Percentiles rank a stretch among this genome's conserved stretches.
Conservation (phyloP, 1,140 invertebrate species). For the Cydia strobilella region DNA sequence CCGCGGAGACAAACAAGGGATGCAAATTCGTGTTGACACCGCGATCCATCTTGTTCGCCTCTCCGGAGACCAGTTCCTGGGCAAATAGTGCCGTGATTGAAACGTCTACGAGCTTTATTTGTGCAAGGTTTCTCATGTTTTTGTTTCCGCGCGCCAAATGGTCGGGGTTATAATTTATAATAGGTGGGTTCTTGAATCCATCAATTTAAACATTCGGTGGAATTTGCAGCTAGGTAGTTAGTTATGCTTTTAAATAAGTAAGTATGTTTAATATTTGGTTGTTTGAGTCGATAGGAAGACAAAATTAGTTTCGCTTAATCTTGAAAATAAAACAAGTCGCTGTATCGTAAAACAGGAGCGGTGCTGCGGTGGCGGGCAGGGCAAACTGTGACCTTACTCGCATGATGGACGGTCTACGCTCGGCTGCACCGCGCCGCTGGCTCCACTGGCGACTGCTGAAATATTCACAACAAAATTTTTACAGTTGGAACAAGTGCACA, state of each 20-base stretch:
- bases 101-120: conserved; percentile 63
- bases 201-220: background rate
- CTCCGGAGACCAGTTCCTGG: conserved; percentile 69
- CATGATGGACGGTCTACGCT: conserved; percentile 59
- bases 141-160: conserved; percentile 36
- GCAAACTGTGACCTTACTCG: conserved; percentile 66
- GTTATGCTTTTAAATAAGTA: too few species aligned
- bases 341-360: conserved; percentile 60
- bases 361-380: conserved; percentile 47
- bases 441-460: background rate
- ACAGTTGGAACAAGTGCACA: background rate
- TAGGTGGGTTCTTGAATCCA: conserved; percentile 4
- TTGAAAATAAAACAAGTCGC: conserved; percentile 65
- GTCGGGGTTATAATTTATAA: background rate
- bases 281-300: background rate
- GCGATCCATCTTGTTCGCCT: conserved; percentile 77
- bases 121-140: conserved; percentile 54
- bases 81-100: conserved; percentile 75
- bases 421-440: conserved; percentile 37
- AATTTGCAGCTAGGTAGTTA: background rate
- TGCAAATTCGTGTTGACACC: conserved; percentile 79
- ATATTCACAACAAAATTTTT: background rate
- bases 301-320: conserved; percentile 65
- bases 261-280: background rate
- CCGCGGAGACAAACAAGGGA: conserved; percentile 76